These are phyloP conservation scores for Clarias batrachus DNA, from an alignment of 2,113 vertebrate species.

Conservation along the genomic window DNA sequence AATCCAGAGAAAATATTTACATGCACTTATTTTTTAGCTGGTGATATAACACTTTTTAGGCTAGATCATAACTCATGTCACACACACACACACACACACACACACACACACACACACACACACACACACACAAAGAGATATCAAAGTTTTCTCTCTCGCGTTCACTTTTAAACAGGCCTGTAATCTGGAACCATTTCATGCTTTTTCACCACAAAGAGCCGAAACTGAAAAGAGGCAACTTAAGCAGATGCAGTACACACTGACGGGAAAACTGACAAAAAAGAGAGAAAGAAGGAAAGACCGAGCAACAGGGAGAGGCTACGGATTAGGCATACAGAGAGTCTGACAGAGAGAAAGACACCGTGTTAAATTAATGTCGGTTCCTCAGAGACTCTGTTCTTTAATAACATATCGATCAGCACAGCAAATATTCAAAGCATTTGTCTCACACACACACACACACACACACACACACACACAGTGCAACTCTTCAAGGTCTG, in stretches of 20 bases:
- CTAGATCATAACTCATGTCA: neutral
- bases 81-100: neutral
- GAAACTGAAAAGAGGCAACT: neutral
- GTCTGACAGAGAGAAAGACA: constrained; percentile 22
- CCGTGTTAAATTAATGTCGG: constrained; percentile 84
- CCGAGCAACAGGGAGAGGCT: neutral
- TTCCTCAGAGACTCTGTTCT: constrained; percentile 82
- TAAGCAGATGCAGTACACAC: neutral
- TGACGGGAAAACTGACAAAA: neutral
- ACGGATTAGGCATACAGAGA: neutral
- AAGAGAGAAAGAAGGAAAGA: neutral
- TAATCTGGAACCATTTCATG: neutral
- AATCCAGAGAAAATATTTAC: neutral
- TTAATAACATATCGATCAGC: constrained; percentile 93
- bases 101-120: constrained; percentile 4
- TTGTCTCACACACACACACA: constrained; percentile 70
- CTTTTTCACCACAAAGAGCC: neutral
- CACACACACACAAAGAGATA: neutral
- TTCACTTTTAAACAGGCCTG: neutral
- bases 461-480: constrained; percentile 3
- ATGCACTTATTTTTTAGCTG: neutral
- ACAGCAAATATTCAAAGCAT: constrained; percentile 84
- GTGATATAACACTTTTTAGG: neutral
- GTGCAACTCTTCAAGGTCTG: neutral
- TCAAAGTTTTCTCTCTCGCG: neutral